phyloP scores from a whole-genome alignment of 2,797 vertebrate genomes.

The Acridotheres tristis region DNA sequence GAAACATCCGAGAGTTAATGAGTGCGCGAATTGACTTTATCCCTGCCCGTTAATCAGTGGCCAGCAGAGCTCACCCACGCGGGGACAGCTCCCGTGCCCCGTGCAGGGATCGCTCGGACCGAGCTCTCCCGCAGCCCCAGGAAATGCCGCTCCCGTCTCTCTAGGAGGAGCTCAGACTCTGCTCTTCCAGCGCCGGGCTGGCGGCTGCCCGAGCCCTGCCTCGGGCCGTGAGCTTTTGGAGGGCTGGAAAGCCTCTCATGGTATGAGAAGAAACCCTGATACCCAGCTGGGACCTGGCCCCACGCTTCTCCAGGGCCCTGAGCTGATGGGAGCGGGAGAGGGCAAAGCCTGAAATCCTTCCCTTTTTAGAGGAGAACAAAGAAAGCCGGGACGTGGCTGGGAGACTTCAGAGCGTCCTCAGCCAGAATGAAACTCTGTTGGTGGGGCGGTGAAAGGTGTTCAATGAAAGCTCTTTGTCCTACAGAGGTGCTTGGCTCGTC shows the following conservation, averaged over 20 bases:
- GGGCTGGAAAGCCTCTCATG: background rate
- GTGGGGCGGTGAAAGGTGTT: accelerated
- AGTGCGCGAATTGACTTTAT: accelerated
- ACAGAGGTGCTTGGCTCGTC: slow-evolving; percentile 46
- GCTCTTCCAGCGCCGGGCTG: background rate
- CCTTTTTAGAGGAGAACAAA: background rate
- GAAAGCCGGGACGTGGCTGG: background rate
- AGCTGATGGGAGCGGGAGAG: background rate
- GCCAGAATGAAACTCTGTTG: background rate
- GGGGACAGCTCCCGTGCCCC: background rate
- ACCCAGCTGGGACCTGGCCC: background rate
- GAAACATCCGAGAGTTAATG: background rate
- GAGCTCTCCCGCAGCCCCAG: background rate
- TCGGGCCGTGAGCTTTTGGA: background rate
- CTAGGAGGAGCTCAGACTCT: slow-evolving; percentile 37
- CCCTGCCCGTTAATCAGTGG: too few relatives aligned
- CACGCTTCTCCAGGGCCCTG: accelerated
- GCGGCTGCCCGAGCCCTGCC: background rate
- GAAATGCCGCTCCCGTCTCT: background rate
- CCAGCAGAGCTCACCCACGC: background rate
- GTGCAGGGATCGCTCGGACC: background rate
- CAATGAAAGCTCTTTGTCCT: slow-evolving; percentile 2
- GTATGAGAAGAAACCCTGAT: background rate
- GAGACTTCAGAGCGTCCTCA: accelerated
- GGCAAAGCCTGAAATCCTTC: background rate